phyloP scores from a whole-genome alignment of 2,797 vertebrate genomes.

The Sebastes nivosus region DNA sequence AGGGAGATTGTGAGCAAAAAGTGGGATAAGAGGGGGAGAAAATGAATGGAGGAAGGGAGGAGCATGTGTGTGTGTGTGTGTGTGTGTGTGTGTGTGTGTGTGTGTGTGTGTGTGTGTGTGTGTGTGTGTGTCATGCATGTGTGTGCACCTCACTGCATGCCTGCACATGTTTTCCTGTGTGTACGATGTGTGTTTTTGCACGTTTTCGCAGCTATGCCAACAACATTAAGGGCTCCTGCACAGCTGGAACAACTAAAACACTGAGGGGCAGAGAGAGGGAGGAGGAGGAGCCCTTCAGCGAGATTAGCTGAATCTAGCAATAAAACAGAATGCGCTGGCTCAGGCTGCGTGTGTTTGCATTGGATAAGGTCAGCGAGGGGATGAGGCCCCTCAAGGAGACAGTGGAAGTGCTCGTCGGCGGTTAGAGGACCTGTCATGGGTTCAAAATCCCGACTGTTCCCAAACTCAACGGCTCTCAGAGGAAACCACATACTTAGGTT shows the following conservation, averaged over 20 bases:
- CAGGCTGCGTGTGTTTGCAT: conserved; percentile 70
- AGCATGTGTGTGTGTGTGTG: conserved; percentile 31
- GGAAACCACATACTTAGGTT: conserved; percentile 59
- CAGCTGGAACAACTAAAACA: conserved; percentile 80
- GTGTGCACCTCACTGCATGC: conserved; percentile 59
- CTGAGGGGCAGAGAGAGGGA: conserved; percentile 63
- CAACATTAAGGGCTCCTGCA: conserved; percentile 78
- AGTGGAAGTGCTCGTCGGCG: conserved; percentile 40
- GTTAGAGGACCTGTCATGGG: conserved; percentile 40
- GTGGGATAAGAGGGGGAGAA: conserved; percentile 69
- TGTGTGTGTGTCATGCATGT: background rate
- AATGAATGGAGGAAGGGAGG: conserved; percentile 70
- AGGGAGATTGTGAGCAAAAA: conserved; percentile 70
- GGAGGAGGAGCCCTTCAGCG: conserved; percentile 30
- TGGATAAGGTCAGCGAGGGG: conserved; percentile 55
- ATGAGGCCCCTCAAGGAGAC: conserved; percentile 59
- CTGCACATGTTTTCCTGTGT: conserved; percentile 69
- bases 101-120: conserved; percentile 31
- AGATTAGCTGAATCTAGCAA: conserved; percentile 80
- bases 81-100: conserved; percentile 6
- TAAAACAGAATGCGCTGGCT: conserved; percentile 67
- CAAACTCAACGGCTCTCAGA: conserved; percentile 42
- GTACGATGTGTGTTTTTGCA: conserved; percentile 71
- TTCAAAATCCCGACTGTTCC: conserved; percentile 45
- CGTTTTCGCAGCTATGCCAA: conserved; percentile 79